Evolutionary conservation across 2,797 vertebrate genomes (phyloP), one percentile per base, ranked within the genome.

Genomic region (Pteronotus mesoamericanus): DNA sequence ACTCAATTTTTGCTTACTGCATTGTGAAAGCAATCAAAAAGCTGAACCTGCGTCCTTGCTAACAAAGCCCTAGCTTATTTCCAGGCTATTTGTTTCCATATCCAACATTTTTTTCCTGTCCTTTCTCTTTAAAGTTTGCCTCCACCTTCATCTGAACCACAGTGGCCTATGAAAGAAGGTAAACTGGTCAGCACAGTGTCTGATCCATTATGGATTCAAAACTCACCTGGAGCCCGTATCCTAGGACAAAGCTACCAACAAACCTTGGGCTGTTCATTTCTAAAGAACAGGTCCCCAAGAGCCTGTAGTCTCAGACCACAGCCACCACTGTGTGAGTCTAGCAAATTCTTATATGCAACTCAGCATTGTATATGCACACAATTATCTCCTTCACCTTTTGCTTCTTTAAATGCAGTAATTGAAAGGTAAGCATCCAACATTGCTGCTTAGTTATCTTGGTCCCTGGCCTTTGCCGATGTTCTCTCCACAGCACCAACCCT

Each of bases 321-420:
- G 66, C 14, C 3, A 3, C 24, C 53, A 37, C 6, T 26, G 9
- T 32, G 24, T 1, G 29, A n/a, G 22, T 32, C 84, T 80, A 86
- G 37, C 32, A 48, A 22, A 16, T 39, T 84, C 88, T 86, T 16
- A 53, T 6, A 59, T 29, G 46, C 39, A 51, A 44, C 71, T 84
- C 21, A n/a, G 39, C 37, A 18, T 34, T 55, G 75, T 61, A 51
- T 7, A 59, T 16, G 48, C 57, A 57, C 42, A 37, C 34, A 37
- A 89, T 89, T 32, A 59, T 14, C 42, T 85, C n/a, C 26, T 78
- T 91, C 39, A 66, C n/a, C 53, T 64, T 78, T 88, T 55, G 37
- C 42, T 72, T 75, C 29, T 64, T 79, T 14, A 3, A 53, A 78
- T 24, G 48, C 82, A 69, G 48, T 74, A 39, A 82, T n/a, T 79